Conservation (phyloP, 2,797 vertebrate species). For the Tapirus indicus region DNA sequence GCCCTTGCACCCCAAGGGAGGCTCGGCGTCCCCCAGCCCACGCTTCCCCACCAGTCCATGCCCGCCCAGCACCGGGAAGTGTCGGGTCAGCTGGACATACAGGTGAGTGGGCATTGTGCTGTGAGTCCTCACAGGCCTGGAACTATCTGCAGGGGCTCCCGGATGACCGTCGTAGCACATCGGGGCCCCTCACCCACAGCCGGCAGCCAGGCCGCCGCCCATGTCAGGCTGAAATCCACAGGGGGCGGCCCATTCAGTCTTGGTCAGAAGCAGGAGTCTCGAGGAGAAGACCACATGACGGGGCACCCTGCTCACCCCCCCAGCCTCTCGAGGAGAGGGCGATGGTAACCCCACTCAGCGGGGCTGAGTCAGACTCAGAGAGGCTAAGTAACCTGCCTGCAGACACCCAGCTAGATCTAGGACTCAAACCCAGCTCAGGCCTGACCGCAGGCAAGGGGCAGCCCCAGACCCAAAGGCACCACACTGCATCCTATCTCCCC, state of each 20-base stretch:
- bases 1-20: background rate
- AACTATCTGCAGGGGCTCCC: background rate
- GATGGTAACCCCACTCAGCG: accelerated
- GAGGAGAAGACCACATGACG: background rate
- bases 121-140: background rate
- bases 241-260: background rate
- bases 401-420: background rate
- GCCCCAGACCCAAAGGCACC: background rate
- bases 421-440: background rate
- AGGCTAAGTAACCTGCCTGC: background rate
- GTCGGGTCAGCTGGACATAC: background rate
- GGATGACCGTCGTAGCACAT: accelerated
- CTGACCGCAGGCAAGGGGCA: too few species aligned
- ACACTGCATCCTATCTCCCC: accelerated
- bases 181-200: background rate
- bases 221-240: accelerated
- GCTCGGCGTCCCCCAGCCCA: background rate
- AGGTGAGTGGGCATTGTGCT: accelerated
- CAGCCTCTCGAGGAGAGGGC: background rate
- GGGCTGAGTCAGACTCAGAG: background rate
- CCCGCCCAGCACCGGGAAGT: background rate
- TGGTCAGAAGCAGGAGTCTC: background rate
- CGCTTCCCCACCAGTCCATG: background rate
- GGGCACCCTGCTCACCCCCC: background rate
- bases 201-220: background rate